Evolutionary conservation across 2,113 vertebrate genomes (phyloP), one percentile per base, ranked within the genome.

Genomic region (Muntiacus muntjak): DNA sequence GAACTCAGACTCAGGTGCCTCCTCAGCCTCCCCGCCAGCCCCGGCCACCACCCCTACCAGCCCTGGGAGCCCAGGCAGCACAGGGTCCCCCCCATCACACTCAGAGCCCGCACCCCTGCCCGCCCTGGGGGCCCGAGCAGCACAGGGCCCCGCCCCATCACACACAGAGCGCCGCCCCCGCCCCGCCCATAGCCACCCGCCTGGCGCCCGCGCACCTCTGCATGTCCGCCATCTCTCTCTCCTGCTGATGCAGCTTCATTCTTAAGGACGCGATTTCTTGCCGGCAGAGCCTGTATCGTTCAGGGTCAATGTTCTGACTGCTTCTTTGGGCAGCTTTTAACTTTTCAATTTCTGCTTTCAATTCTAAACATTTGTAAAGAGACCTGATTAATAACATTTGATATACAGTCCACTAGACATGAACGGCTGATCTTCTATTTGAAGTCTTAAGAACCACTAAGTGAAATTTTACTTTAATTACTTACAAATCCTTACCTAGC

Each of bases 341-440:
- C 97, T 99, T 99, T 97, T 99, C 99, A 97, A 99, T 99, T 98
- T 99, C 99, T 78, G 99, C 99, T 98, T 99, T 99, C 97, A 99
- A 87, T 95, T 99, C 99, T 99, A 95, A 79, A 98, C 36, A 93
- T 89, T 85, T 67, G 19, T 33, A 87, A 64, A 96, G 30, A 78
- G 28, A 3, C 12, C 67, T 28, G 55, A 83, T 81, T 50, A 91
- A n/a, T 36, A 79, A 64, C n/a, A 89, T 64, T 19, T 84, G 33
- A 55, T 40, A 45, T 6, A n/a, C 3, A 81, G 36, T 50, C 36
- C 6, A 19, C 17, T 17, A 58, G 11, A 40, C 7, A 47, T 26
- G 26, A 50, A 45, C 28, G 33, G 93, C 28, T 7, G 62, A 89
- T 40, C 25, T 54, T 74, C 40, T 52, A 74, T 74, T 83, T 89